Evolutionary conservation across 2,797 vertebrate species (phyloP), one percentile per base, ranked within the genome.

Genomic region (Acanthopagrus latus): DNA sequence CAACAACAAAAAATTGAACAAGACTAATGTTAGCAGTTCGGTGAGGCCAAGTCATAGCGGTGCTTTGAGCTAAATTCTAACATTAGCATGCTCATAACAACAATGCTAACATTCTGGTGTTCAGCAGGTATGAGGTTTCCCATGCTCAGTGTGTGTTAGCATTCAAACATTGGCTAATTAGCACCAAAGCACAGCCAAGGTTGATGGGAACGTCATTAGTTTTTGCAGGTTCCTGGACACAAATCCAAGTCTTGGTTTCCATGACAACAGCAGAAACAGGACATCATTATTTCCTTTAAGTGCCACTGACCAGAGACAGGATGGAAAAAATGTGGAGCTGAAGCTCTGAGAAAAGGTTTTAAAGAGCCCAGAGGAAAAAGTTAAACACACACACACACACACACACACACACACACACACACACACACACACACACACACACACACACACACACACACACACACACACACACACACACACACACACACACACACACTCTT

Each of bases 321-420:
- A 12, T 20, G 76, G 74, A 86, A 86, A 86, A 78, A 62, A 23
- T 66, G 69, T 62, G 1, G 3, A 41, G 64, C 29, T 18, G 16
- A 43, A 72, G 29, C 48, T 56, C 7, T 5, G 21, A 74, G 38
- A 51, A 33, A 33, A 33, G 33, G 12, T 16, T 47, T 75, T 17
- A 29, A 65, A 63, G 0, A 3, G 21, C 50, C 29, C 27, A 44
- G 27, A 33, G 55, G 64, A 57, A 82, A 70, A 59, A 46, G 16
- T 18, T 1, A 67, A 16, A 33, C 41, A 46, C 33, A 18, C 33
- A 41, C 46, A 74, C 17, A 29, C 27, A 44, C 56, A 54, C 58
- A 33, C 33, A 18, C 29, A 38, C 46, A 74, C 17, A 29, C 27
- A 43, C 56, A 54, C 57, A 33, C 29, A 33, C 29, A 33, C 29